Evolutionary conservation across 2,888 invertebrate genomes (phyloP).

Genomic region (Rugalucina vietnamica): DNA sequence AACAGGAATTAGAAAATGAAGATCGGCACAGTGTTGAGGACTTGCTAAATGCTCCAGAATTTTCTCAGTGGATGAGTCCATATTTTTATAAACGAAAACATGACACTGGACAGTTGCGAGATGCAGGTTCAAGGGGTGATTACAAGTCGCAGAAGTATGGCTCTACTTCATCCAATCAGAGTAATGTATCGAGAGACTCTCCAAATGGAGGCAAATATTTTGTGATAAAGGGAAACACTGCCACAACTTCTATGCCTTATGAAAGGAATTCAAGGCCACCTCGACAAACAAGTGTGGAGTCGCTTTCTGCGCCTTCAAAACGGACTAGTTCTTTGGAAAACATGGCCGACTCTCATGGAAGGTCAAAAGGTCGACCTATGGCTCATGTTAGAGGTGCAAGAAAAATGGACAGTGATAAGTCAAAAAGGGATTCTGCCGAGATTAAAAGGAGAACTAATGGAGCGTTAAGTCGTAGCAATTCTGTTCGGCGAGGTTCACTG

Average conservation of each 20-base stretch:
- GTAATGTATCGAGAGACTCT: conserved; percentile 37
- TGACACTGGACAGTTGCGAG: conserved; percentile 35
- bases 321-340: conserved; percentile 74
- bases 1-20: conserved; percentile 77
- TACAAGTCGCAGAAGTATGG: conserved; percentile 2
- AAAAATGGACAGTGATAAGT: conserved; percentile 56
- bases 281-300: conserved; percentile 64
- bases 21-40: conserved; percentile 79
- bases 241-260: conserved; percentile 27
- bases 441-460: conserved; percentile 54
- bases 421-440: conserved; percentile 53
- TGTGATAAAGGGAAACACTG: conserved; percentile 68
- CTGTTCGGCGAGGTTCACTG: conserved; percentile 85
- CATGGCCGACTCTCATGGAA: conserved; percentile 63
- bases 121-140: background rate
- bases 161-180: background rate
- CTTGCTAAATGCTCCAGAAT: conserved; percentile 65
- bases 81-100: conserved; percentile 46
- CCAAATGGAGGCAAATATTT: conserved; percentile 72
- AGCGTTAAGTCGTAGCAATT: conserved; percentile 59
- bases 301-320: conserved; percentile 59
- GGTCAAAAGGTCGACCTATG: conserved; percentile 37
- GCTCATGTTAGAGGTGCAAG: conserved; percentile 51
- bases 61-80: conserved; percentile 30
- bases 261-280: conserved; percentile 55